phyloP scores from a whole-genome alignment of 2,888 invertebrate genomes.

The Zele albiditarsus region DNA sequence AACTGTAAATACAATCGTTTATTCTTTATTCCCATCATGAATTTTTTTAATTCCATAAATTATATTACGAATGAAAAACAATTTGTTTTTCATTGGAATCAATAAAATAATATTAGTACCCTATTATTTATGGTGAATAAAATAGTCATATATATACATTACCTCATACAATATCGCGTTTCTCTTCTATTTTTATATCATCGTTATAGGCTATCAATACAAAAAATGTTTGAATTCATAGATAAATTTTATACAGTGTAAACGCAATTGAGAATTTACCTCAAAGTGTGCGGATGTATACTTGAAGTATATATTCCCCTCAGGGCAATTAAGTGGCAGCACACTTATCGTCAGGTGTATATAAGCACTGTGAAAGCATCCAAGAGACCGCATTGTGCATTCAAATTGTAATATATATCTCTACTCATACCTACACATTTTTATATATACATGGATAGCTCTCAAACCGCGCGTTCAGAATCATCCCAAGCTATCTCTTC shows the following conservation, averaged over 20 bases:
- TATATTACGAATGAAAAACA: too few relatives aligned
- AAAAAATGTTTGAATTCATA: not conserved
- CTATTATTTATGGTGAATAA: too few relatives aligned
- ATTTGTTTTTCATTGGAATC: too few relatives aligned
- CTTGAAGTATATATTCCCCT: not conserved
- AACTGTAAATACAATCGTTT: not conserved
- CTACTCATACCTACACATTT: not conserved
- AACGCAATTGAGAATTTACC: not conserved
- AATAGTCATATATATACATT: too few relatives aligned
- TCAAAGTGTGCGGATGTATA: not conserved
- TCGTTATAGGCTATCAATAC: too few relatives aligned
- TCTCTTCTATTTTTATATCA: too few relatives aligned
- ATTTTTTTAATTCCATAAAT: too few relatives aligned
- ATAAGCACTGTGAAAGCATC: constrained; percentile 8
- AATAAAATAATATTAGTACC: too few relatives aligned
- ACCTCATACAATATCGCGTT: too few relatives aligned
- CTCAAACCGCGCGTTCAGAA: too few relatives aligned
- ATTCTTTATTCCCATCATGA: not conserved
- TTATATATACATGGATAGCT: not conserved
- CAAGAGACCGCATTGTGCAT: constrained; percentile 21
- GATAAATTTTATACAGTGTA: not conserved
- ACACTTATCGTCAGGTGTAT: constrained; percentile 12
- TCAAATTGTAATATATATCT: not conserved
- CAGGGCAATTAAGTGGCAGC: constrained; percentile 10
- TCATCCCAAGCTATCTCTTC: too few relatives aligned